phyloP scores from a whole-genome alignment of 1,140 invertebrate species.

The Conus ventricosus region DNA sequence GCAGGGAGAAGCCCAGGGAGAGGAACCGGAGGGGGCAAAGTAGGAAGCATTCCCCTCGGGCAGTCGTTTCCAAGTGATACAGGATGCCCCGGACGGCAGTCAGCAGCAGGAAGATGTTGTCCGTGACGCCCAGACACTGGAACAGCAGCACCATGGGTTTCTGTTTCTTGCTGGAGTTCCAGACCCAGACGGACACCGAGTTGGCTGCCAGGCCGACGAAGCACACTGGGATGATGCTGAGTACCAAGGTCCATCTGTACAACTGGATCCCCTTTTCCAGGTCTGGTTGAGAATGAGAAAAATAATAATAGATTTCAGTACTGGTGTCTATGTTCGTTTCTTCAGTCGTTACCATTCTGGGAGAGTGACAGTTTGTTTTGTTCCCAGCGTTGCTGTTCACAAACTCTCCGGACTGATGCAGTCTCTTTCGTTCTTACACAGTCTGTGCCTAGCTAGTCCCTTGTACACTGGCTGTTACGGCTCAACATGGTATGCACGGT shows the following conservation, averaged over 20 bases:
- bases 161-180: background rate
- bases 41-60: background rate
- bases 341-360: no score
- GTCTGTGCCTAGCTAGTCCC: no score
- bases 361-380: no score
- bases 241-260: background rate
- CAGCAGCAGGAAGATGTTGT: background rate
- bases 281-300: background rate
- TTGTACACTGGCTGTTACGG: no score
- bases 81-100: background rate
- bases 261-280: background rate
- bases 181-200: background rate
- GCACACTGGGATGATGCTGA: background rate
- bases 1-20: background rate
- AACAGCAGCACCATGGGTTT: background rate
- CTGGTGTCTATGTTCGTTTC: no score
- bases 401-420: no score
- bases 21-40: background rate
- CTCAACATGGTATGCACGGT: no score
- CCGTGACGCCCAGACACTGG: background rate
- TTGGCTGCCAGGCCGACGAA: background rate
- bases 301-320: no score
- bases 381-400: no score
- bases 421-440: no score
- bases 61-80: no score